Evolutionary conservation across 2,888 invertebrate species (phyloP).

Genomic region (Alitta virens): DNA sequence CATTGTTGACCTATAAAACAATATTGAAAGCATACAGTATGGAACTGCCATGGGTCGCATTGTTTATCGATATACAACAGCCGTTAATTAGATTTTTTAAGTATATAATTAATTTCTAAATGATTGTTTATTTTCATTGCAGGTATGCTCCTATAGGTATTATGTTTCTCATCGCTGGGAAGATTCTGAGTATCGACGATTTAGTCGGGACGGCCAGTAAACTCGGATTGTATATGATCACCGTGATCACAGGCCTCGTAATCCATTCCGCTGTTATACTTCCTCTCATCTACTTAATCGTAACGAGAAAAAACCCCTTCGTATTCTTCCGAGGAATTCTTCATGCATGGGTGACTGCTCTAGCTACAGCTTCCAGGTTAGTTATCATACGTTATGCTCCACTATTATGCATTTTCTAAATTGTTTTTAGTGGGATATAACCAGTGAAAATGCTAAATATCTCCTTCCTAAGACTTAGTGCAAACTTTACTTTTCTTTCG

Average conservation of each 20-base stretch:
- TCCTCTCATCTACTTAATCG: slow-evolving; percentile 78
- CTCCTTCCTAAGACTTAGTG: too few relatives aligned
- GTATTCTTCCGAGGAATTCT: slow-evolving; percentile 80
- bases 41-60: too few relatives aligned
- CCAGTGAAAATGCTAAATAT: too few relatives aligned
- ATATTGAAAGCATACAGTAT: too few relatives aligned
- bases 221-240: slow-evolving; percentile 65
- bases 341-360: slow-evolving; percentile 80
- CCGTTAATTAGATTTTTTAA: too few relatives aligned
- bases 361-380: slow-evolving; percentile 86
- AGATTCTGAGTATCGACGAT: slow-evolving; percentile 71
- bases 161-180: slow-evolving; percentile 66
- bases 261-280: slow-evolving; percentile 80
- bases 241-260: slow-evolving; percentile 76
- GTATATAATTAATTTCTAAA: too few relatives aligned
- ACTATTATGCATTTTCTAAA: too few relatives aligned
- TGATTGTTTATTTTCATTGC: slow-evolving; percentile 28
- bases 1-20: too few relatives aligned
- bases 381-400: too few relatives aligned
- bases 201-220: slow-evolving; percentile 63
- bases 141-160: slow-evolving; percentile 49
- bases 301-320: slow-evolving; percentile 80
- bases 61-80: too few relatives aligned
- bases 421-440: too few relatives aligned
- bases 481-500: too few relatives aligned